phyloP scores from a whole-genome alignment of 1,140 invertebrate species.

The Trichonephila inaurata region DNA sequence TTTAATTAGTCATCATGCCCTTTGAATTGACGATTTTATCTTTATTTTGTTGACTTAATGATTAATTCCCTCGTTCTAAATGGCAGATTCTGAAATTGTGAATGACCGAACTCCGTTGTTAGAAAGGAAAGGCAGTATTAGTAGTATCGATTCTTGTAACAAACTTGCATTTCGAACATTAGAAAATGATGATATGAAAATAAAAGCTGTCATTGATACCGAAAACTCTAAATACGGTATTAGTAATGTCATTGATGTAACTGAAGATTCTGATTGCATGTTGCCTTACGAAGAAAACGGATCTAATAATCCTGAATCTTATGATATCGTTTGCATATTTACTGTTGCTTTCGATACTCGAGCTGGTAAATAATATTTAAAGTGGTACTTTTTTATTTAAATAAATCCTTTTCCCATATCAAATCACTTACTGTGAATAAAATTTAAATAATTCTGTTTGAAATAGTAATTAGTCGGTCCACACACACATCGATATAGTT shows the following conservation, averaged over 20 bases:
- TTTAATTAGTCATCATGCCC: background rate
- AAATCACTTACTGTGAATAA: too few species aligned
- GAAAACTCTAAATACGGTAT: constrained; percentile 63
- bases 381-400: too few species aligned
- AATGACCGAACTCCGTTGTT: constrained; percentile 67
- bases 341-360: constrained; percentile 82
- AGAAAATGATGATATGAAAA: constrained; percentile 54
- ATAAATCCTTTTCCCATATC: too few species aligned
- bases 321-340: constrained; percentile 81
- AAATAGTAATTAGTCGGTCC: too few species aligned
- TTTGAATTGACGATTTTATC: background rate
- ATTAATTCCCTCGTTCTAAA: constrained; percentile 38
- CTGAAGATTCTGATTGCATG: constrained; percentile 52
- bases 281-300: constrained; percentile 36
- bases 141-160: constrained; percentile 60
- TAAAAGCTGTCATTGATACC: constrained; percentile 47
- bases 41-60: background rate
- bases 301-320: background rate
- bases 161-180: constrained; percentile 34
- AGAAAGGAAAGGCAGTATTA: constrained; percentile 66
- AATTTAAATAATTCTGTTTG: too few species aligned
- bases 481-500: too few species aligned
- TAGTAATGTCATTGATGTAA: constrained; percentile 62
- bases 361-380: constrained; percentile 79
- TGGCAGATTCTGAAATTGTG: constrained; percentile 69